These are phyloP conservation scores for Andrena minutula DNA, from an alignment of 2,888 invertebrate species.

Conservation along the genomic window DNA sequence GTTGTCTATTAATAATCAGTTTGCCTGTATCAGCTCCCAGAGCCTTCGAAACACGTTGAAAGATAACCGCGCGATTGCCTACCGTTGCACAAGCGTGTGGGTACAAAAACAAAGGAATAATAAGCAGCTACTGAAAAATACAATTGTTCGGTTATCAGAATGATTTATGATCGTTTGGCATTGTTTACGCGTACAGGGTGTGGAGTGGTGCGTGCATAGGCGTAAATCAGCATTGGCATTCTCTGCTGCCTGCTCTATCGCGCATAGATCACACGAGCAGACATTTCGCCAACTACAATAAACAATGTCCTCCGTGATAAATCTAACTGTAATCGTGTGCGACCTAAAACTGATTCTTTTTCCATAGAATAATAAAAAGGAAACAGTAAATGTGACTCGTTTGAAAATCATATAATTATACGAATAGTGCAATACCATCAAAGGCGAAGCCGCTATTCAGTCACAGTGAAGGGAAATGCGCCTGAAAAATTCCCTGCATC, in stretches of 20 bases:
- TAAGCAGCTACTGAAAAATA: constrained; percentile 38
- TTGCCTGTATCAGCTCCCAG: not conserved
- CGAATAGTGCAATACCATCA: not conserved
- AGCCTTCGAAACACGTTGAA: not conserved
- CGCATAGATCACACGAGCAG: constrained; percentile 46
- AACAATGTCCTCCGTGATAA: constrained; percentile 21
- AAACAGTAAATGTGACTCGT: constrained; percentile 17
- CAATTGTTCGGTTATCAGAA: constrained; percentile 33
- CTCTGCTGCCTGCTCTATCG: constrained; percentile 51
- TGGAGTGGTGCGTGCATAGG: constrained; percentile 56
- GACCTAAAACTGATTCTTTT: constrained; percentile 6
- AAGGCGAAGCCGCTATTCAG: constrained; percentile 4
- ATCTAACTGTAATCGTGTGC: not conserved
- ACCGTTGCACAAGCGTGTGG: not conserved
- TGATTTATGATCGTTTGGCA: constrained; percentile 68
- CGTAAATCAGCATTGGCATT: constrained; percentile 55
- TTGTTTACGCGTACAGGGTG: constrained; percentile 68
- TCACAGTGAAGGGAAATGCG: constrained; percentile 36
- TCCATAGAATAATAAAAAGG: not conserved
- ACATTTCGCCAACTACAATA: constrained; percentile 47
- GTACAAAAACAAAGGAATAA: constrained; percentile 40
- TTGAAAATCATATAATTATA: constrained; percentile 5
- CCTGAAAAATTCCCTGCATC: constrained; percentile 45
- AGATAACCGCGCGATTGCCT: not conserved
- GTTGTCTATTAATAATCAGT: not conserved